Conservation (phyloP, 2,888 invertebrate species). For the Petrolisthes cinctipes region DNA sequence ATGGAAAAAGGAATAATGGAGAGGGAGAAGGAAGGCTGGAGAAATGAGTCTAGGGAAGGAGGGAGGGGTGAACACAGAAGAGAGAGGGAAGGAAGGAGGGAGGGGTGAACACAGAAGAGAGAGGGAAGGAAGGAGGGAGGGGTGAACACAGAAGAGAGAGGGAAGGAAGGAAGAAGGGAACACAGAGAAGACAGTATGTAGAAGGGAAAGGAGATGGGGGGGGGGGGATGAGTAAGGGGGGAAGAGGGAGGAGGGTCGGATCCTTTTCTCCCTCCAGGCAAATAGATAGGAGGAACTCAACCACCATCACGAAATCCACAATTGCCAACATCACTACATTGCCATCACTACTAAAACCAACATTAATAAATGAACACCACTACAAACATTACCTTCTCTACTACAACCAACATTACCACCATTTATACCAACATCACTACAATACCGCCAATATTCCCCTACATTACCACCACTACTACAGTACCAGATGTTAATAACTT, state of each 20-base stretch:
- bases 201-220: not conserved
- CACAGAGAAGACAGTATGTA: not conserved
- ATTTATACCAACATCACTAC: not conserved
- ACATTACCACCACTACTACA: too few species aligned
- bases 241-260: not conserved
- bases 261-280: not conserved
- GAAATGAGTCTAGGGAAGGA: not conserved
- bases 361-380: not conserved
- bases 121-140: not conserved
- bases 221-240: not conserved
- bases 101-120: not conserved
- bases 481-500: too few species aligned
- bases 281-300: not conserved
- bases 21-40: too few species aligned
- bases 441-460: not conserved
- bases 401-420: not conserved
- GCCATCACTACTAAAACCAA: not conserved
- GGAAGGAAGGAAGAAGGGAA: constrained; percentile 3
- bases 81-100: not conserved
- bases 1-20: not conserved
- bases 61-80: not conserved
- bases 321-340: not conserved
- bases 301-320: not conserved
- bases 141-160: not conserved
- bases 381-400: not conserved